A percentile compares a stretch with the other conserved stretches of the same genome.
These are phyloP conservation scores for Drosophila insularis DNA, from an alignment of 1,140 invertebrate genomes.

Conservation along the genomic window DNA sequence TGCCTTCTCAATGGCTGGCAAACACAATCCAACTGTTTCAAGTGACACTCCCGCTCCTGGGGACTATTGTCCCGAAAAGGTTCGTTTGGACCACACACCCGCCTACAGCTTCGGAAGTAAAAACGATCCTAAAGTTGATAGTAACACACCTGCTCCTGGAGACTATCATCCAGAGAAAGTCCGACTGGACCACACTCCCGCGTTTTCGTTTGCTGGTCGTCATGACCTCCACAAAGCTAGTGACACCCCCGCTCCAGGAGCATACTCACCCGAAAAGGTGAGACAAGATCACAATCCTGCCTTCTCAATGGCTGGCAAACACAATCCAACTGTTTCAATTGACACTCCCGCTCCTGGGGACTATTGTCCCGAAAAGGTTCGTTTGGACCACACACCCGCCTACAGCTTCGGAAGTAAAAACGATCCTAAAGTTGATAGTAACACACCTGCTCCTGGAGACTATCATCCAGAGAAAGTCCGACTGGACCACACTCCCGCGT, in stretches of 20 bases:
- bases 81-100: constrained; percentile 83
- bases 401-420: constrained; percentile 85
- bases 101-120: constrained; percentile 85
- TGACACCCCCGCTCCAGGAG: constrained; percentile 83
- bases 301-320: constrained; percentile 83
- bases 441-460: constrained; percentile 82
- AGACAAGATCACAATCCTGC: constrained; percentile 83
- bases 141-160: constrained; percentile 87
- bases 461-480: constrained; percentile 86
- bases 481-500: constrained; percentile 82
- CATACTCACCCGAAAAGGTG: constrained; percentile 86
- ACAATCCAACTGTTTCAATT: constrained; percentile 86
- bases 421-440: constrained; percentile 83
- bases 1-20: constrained; percentile 83
- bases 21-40: constrained; percentile 83
- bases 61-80: constrained; percentile 89
- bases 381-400: constrained; percentile 85
- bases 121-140: constrained; percentile 80
- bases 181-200: constrained; percentile 84
- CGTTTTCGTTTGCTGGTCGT: constrained; percentile 84
- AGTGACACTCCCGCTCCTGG: constrained; percentile 90
- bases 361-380: constrained; percentile 86
- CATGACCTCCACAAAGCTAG: constrained; percentile 83
- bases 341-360: constrained; percentile 87
- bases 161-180: constrained; percentile 85